phyloP scores from a whole-genome alignment of 2,888 invertebrate genomes.

The Ctena decussata region DNA sequence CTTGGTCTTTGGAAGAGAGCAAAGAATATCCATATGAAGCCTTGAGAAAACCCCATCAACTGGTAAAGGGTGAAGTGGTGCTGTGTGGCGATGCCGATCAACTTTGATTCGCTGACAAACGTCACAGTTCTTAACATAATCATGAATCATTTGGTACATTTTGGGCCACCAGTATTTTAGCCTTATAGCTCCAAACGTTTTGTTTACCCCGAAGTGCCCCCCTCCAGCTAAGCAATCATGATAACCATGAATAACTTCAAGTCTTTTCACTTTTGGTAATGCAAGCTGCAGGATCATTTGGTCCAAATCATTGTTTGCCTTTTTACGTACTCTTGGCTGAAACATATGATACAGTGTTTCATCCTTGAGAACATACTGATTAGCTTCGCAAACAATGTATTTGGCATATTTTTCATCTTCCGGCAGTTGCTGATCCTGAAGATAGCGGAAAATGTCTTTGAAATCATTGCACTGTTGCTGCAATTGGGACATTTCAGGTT shows the following conservation, averaged over 20 bases:
- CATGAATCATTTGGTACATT: slow-evolving; percentile 25
- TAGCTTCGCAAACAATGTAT: background rate
- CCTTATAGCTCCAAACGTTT: slow-evolving; percentile 17
- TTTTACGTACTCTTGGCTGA: slow-evolving; percentile 2
- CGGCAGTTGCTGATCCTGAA: slow-evolving; percentile 15
- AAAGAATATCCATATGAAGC: slow-evolving; percentile 26
- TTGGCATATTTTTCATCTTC: background rate
- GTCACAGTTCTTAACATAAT: slow-evolving; percentile 42
- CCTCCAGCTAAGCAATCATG: slow-evolving; percentile 18
- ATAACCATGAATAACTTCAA: background rate
- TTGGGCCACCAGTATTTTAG: slow-evolving; percentile 20
- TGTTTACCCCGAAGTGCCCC: slow-evolving; percentile 10
- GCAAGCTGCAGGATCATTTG: slow-evolving; percentile 10
- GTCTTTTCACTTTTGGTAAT: background rate
- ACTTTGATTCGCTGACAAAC: slow-evolving; percentile 46
- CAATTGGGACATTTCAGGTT: background rate
- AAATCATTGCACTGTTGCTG: slow-evolving; percentile 33
- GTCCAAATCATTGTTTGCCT: background rate
- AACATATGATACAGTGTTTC: slow-evolving; percentile 29
- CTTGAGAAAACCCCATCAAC: background rate
- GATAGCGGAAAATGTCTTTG: slow-evolving; percentile 18
- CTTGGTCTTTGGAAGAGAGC: slow-evolving; percentile 18
- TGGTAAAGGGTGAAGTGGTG: slow-evolving; percentile 12
- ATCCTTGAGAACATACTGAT: slow-evolving; percentile 5
- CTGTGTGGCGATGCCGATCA: slow-evolving; percentile 14